These are phyloP conservation scores for Phaenicophaeus curvirostris DNA, from an alignment of 2,797 vertebrate genomes.

Conservation along the genomic window DNA sequence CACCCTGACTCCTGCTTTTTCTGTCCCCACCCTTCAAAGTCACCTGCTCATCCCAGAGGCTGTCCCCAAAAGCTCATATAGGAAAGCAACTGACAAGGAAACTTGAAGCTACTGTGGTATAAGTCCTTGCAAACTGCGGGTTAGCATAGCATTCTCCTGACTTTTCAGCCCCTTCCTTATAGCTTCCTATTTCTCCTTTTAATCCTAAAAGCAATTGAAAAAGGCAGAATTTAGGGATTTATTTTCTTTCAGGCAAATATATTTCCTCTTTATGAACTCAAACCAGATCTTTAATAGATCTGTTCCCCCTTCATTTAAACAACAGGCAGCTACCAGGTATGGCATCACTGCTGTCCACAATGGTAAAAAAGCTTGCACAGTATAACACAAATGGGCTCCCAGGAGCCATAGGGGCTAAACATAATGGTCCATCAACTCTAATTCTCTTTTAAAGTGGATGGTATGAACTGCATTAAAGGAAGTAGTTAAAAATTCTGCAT, in stretches of 20 bases:
- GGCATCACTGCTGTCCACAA: not conserved
- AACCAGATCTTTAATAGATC: not conserved
- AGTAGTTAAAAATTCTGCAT: not conserved
- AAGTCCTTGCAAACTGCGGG: not conserved
- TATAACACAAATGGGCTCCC: not conserved
- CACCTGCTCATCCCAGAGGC: not conserved
- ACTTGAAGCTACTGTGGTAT: not conserved
- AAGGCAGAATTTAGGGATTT: not conserved
- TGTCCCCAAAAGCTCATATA: rapidly evolving
- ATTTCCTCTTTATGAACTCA: not conserved
- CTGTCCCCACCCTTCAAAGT: not conserved
- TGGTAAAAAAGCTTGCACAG: not conserved
- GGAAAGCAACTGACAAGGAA: not conserved
- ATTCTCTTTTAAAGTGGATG: conserved; percentile 14
- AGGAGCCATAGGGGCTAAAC: not conserved
- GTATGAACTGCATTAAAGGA: conserved; percentile 1
- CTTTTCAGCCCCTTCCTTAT: not conserved
- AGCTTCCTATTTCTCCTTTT: not conserved
- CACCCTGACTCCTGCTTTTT: not conserved
- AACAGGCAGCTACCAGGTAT: not conserved
- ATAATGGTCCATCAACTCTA: conserved; percentile 17
- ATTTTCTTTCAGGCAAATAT: not conserved
- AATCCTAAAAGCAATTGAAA: not conserved
- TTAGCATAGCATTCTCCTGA: not conserved
- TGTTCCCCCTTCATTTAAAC: not conserved